These are phyloP conservation scores for Ecliptopera silaceata DNA, from an alignment of 2,888 invertebrate species.

Conservation along the genomic window DNA sequence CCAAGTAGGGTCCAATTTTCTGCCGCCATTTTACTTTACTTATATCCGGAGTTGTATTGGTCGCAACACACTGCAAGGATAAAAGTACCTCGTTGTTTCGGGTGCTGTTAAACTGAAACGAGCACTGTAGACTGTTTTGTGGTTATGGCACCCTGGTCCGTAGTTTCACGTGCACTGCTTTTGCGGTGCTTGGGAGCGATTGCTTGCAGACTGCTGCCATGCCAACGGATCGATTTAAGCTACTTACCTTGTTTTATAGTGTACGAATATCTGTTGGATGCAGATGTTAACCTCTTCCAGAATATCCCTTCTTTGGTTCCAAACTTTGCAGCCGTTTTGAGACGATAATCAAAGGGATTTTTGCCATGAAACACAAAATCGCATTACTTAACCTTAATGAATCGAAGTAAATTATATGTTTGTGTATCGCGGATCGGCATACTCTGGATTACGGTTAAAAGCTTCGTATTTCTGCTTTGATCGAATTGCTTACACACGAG, in stretches of 20 bases:
- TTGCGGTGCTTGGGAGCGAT: constrained; percentile 11
- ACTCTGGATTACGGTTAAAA: background rate
- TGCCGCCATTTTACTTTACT: constrained; percentile 5
- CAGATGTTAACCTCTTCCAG: too few relatives aligned
- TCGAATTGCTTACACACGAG: constrained; percentile 12
- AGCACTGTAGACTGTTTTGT: constrained; percentile 26
- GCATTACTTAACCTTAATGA: background rate
- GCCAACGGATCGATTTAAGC: background rate
- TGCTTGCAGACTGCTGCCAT: background rate
- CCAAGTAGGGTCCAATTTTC: constrained; percentile 1
- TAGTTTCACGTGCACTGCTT: constrained; percentile 12
- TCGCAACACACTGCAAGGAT: constrained; percentile 26
- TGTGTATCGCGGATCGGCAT: constrained; percentile 2
- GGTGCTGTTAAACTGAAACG: constrained; percentile 30
- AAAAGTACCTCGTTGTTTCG: constrained; percentile 30
- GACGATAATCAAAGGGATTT: too few relatives aligned
- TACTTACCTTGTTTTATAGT: background rate
- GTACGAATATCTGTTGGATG: too few relatives aligned
- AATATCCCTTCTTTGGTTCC: too few relatives aligned
- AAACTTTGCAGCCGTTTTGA: too few relatives aligned
- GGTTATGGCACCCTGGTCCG: constrained; percentile 24
- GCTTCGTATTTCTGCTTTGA: constrained; percentile 11
- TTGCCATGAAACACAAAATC: too few relatives aligned
- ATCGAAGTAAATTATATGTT: background rate
- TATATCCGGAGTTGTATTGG: constrained; percentile 10